A percentile compares a stretch with the other conserved stretches of the same genome.
Conservation (phyloP, 2,888 invertebrate genomes). For the Andrena bicolor region DNA sequence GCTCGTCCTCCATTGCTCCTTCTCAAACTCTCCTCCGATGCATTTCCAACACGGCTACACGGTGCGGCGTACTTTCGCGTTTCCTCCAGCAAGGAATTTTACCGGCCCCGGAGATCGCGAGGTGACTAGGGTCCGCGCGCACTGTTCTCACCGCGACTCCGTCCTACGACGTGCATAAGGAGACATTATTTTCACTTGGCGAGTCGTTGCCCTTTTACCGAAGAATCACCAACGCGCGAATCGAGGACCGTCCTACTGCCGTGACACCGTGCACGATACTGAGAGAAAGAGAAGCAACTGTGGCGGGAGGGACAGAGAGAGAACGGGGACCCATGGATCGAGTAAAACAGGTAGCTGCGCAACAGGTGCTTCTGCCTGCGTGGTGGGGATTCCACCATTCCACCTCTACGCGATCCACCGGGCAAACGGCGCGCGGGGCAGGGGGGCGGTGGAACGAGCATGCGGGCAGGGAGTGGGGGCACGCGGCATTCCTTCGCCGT, state of each 20-base stretch:
- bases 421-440: conserved; percentile 13
- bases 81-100: conserved; percentile 35
- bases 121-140: conserved; percentile 6
- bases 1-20: conserved; percentile 70
- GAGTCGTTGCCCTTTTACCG: conserved; percentile 53
- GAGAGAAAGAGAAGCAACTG: conserved; percentile 48
- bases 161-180: conserved; percentile 45
- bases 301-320: conserved; percentile 41
- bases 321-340: conserved; percentile 62
- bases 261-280: conserved; percentile 76
- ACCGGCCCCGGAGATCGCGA: conserved; percentile 7
- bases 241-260: conserved; percentile 52
- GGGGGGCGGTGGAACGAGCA: conserved; percentile 27
- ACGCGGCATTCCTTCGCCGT: conserved; percentile 57
- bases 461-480: conserved; percentile 35
- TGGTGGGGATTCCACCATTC: conserved; percentile 54
- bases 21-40: conserved; percentile 51
- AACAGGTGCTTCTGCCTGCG: conserved; percentile 81
- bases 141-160: conserved; percentile 46
- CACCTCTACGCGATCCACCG: conserved; percentile 38
- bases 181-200: conserved; percentile 55
- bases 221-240: conserved; percentile 48
- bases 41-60: conserved; percentile 57
- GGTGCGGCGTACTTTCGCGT: conserved; percentile 34
- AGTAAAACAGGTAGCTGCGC: conserved; percentile 82